Percentiles rank a stretch among this genome's conserved stretches.
Evolutionary conservation across 2,113 vertebrate species (phyloP).

Genomic region (Monopterus albus): DNA sequence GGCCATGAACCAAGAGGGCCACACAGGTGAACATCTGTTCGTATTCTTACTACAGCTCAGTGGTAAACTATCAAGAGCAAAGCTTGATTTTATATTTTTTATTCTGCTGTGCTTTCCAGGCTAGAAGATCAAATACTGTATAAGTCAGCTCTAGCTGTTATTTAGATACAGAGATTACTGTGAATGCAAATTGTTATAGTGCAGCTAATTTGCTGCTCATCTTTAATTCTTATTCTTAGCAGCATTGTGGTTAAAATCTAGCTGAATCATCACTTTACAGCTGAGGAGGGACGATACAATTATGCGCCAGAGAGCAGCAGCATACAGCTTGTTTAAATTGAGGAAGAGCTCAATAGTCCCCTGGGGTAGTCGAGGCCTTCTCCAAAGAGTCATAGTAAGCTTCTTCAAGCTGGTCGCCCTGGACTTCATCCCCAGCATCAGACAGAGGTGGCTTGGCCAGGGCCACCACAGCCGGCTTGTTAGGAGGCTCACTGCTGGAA

Average conservation of each 20-base stretch:
- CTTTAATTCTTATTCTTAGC: not conserved
- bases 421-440: slow-evolving; percentile 34
- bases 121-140: slow-evolving; percentile 29
- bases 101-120: not conserved
- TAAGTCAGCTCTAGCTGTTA: slow-evolving; percentile 2
- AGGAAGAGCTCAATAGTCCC: slow-evolving; percentile 13
- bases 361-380: not conserved
- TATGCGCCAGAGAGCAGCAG: not conserved
- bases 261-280: slow-evolving; percentile 10
- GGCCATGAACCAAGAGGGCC: not conserved
- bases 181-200: not conserved
- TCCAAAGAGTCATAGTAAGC: slow-evolving; percentile 58
- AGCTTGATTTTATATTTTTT: not conserved
- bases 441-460: slow-evolving; percentile 40
- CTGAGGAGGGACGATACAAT: not conserved
- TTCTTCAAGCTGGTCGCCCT: slow-evolving; percentile 33
- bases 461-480: slow-evolving; percentile 48
- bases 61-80: not conserved
- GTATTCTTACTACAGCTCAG: not conserved
- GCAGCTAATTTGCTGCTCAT: not conserved
- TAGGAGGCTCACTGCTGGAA: slow-evolving; percentile 17
- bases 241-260: not conserved
- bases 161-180: slow-evolving; percentile 4
- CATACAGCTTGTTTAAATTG: not conserved
- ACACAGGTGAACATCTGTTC: not conserved